Evolutionary conservation across 2,113 vertebrate species (phyloP), one percentile per base, ranked within the genome.

Genomic region (Indri indri): DNA sequence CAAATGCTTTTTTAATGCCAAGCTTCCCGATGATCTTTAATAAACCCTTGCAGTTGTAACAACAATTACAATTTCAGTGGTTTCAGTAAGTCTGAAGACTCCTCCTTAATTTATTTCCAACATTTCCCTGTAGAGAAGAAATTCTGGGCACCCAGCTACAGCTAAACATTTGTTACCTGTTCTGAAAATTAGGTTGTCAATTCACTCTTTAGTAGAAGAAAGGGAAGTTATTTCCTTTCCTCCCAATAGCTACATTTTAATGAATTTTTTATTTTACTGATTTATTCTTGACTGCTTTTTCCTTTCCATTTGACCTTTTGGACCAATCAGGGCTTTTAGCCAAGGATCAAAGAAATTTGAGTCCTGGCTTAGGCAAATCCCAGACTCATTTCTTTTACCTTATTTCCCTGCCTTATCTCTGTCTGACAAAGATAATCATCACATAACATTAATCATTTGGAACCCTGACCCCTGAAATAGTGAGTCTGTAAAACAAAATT

Each of bases 271-370:
- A 96, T 97, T 97, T 97, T 97, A 95, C 95, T 96, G 94, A 94
- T 96, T 97, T 97, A 97, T 95, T 96, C 94, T 90, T 97, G 95
- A 96, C 79, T 96, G 57, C 71, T 79, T 95, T 97, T 97, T 88
- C 61, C 91, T 94, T 97, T 94, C 65, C 63, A 90, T 97, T 97
- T 98, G 97, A 98, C 97, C 96, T 98, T 97, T 98, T 95, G 95
- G 96, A 76, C 87, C 96, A 97, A 97, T 97, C 92, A 97, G 89
- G 45, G 84, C 84, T 97, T 97, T 97, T 97, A 96, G 96, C 90
- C 84, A 92, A 97, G 90, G 84, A 97, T 96, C 94, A 96, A 95
- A 98, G 95, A 94, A 97, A 94, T 96, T 88, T 93, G 94, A 89
- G 84, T 95, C 59, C 70, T 81, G 92, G 92, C 95, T 97, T 97